These are phyloP conservation scores for Chymomyza procnemis DNA, from an alignment of 2,888 invertebrate genomes.

Conservation along the genomic window DNA sequence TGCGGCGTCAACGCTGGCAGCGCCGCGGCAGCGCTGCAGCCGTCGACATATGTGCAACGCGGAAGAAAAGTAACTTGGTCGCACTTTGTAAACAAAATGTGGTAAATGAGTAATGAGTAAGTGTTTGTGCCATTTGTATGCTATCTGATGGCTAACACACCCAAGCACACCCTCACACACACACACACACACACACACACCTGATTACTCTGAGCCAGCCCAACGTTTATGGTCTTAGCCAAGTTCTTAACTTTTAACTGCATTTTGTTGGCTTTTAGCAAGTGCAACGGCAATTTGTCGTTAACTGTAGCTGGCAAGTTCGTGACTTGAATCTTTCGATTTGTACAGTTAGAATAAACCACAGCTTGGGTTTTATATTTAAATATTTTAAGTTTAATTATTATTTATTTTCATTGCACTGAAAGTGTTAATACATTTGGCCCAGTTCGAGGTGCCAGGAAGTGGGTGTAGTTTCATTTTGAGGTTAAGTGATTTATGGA, in stretches of 20 bases:
- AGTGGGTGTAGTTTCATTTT: neutral
- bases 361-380: neutral
- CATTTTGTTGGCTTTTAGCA: conserved; percentile 49
- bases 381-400: neutral
- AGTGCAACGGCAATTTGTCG: conserved; percentile 73
- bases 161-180: conserved; percentile 11
- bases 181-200: neutral
- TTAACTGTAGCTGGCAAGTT: conserved; percentile 49
- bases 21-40: conserved; percentile 10
- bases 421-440: conserved; percentile 13
- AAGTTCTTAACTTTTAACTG: conserved; percentile 50
- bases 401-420: conserved; percentile 2
- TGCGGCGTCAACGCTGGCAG: conserved; percentile 40
- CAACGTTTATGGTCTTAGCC: conserved; percentile 44
- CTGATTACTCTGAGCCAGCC: conserved; percentile 10
- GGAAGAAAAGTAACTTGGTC: conserved; percentile 61
- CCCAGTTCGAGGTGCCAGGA: conserved; percentile 24
- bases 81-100: neutral
- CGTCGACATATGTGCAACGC: conserved; percentile 62
- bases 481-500: neutral
- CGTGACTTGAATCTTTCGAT: conserved; percentile 67
- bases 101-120: conserved; percentile 26
- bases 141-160: conserved; percentile 57
- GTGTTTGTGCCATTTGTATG: conserved; percentile 65
- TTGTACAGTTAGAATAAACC: conserved; percentile 39